phyloP scores from a whole-genome alignment of 1,140 invertebrate genomes.

The Drosophila orena region DNA sequence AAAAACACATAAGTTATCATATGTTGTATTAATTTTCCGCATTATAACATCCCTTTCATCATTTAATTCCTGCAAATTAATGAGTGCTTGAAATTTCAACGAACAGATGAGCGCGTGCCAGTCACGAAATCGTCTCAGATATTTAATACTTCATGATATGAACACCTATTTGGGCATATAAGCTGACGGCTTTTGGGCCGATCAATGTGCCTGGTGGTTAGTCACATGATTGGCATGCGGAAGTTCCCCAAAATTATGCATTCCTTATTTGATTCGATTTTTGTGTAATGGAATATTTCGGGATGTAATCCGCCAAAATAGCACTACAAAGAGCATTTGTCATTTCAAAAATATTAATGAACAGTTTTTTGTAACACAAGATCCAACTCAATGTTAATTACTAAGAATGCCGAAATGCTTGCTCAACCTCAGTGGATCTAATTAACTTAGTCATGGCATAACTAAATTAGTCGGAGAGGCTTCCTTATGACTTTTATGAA shows the following conservation, averaged over 20 bases:
- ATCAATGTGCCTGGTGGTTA: slow-evolving; percentile 15
- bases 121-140: slow-evolving; percentile 17
- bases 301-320: slow-evolving; percentile 6
- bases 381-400: not conserved
- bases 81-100: not conserved
- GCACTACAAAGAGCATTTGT: not conserved
- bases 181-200: slow-evolving; percentile 6
- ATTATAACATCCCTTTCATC: not conserved
- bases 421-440: slow-evolving; percentile 17
- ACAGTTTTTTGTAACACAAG: too few species aligned
- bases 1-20: too few species aligned
- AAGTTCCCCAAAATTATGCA: slow-evolving; percentile 34
- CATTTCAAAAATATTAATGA: too few species aligned
- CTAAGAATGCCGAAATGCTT: not conserved
- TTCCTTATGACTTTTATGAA: slow-evolving; percentile 33
- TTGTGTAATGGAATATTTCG: slow-evolving; percentile 2
- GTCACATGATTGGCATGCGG: slow-evolving; percentile 36
- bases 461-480: slow-evolving; percentile 14
- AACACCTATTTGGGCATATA: slow-evolving; percentile 2
- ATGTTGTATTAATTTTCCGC: too few species aligned
- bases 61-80: not conserved
- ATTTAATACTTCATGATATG: slow-evolving; percentile 6
- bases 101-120: slow-evolving; percentile 34
- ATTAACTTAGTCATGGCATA: slow-evolving; percentile 27
- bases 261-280: slow-evolving; percentile 17